Evolutionary conservation across 2,888 invertebrate genomes (phyloP), one percentile per base, ranked within the genome.

Genomic region (Actias luna): DNA sequence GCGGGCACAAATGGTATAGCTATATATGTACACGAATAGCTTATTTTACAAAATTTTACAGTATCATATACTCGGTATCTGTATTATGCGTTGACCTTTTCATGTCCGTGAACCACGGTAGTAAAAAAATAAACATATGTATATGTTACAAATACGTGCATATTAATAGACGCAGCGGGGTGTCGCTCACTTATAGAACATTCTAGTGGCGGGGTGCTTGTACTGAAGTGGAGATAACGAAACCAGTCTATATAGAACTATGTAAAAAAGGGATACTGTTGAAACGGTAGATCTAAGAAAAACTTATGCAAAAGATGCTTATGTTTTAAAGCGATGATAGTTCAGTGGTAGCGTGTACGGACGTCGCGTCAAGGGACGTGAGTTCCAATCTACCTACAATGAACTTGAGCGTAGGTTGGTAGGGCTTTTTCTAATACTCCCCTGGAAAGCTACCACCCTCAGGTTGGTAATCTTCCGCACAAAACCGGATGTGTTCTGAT

Each of bases 121-220:
- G 61, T 58, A 62, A 58, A 52, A 62, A 62, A 62, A 55, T 33
- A 55, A 57, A 42, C 39, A 62, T 57, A 25, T 25, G 25, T 31
- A 36, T 27, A 52, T 52, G 52, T 59, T 59, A 33, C 59, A 52
- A 55, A 59, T 61, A 61, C 63, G 61, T 35, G 59, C 31, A 69
- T 88, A 90, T 87, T 87, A 85, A 82, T 85, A 85, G 78, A 80
- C 88, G 74, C 80, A 61, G 83, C 78, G 87, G 85, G 86, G 86
- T 88, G 77, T 80, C 80, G 75, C 73, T 83, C 83, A 77, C 77
- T 84, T 87, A 89, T 88, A 88, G 87, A 87, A 83, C 85, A 79
- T 77, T 77, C 82, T 85, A 85, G 87, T 78, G 80, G 76, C 80
- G 70, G 29, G 75, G 79, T 64, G 77, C 74, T 74, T 77, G 73